Percentiles rank a stretch among this genome's conserved stretches.
These are phyloP conservation scores for Litoditis marina DNA, from an alignment of 2,888 invertebrate species.

Conservation along the genomic window DNA sequence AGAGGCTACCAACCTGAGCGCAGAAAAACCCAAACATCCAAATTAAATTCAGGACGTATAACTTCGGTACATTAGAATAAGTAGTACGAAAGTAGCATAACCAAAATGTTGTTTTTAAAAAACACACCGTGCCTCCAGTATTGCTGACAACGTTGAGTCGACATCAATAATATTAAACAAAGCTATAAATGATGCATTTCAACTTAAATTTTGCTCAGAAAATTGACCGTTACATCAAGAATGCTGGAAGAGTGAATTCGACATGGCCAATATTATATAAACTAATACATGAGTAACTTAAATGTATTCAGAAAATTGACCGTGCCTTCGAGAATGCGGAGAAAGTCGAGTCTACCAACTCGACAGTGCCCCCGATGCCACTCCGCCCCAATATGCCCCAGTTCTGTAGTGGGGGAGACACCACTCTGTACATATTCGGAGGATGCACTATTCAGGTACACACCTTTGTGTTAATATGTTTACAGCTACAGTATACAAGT, in stretches of 20 bases:
- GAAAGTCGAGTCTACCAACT: conserved; percentile 42
- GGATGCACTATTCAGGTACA: conserved; percentile 55
- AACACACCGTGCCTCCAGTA: no score
- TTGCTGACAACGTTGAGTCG: no score
- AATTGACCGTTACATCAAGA: no score
- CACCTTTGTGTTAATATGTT: background rate
- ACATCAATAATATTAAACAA: background rate
- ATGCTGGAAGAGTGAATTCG: no score
- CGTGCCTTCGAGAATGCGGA: conserved; percentile 55
- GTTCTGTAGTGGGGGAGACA: conserved; percentile 54
- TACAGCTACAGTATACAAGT: background rate
- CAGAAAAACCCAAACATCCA: background rate
- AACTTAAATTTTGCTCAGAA: no score
- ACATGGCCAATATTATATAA: no score
- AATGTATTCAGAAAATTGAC: conserved; percentile 44
- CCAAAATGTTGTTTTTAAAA: no score
- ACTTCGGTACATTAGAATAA: no score
- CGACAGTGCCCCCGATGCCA: conserved; percentile 52
- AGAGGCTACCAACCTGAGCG: conserved; percentile 8
- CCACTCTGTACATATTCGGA: conserved; percentile 54
- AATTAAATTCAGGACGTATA: no score
- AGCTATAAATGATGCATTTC: background rate
- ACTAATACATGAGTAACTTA: no score
- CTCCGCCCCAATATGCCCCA: conserved; percentile 49
- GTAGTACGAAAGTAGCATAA: no score